These are phyloP conservation scores for Bubo scandiacus DNA, from an alignment of 2,113 vertebrate genomes.

Conservation along the genomic window DNA sequence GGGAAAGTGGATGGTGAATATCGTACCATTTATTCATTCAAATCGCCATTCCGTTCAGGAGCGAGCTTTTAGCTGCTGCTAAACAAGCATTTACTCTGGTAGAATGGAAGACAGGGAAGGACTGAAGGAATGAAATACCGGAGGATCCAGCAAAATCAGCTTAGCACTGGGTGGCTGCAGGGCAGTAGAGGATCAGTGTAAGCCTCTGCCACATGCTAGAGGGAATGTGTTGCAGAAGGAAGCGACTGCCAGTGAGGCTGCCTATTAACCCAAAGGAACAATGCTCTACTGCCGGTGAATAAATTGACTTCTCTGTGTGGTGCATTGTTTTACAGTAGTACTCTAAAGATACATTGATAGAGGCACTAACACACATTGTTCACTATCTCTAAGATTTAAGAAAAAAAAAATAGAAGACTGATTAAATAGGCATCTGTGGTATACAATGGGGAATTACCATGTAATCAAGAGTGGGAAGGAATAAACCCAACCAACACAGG, in stretches of 20 bases:
- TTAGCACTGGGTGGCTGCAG: not conserved
- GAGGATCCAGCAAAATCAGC: constrained; percentile 10
- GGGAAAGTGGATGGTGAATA: not conserved
- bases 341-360: not conserved
- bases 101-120: not conserved
- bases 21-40: not conserved
- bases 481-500: not conserved
- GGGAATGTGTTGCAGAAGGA: not conserved
- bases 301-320: not conserved
- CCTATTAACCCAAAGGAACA: not conserved
- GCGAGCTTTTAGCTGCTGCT: not conserved
- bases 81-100: not conserved
- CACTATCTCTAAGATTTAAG: not conserved
- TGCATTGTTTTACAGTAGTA: not conserved
- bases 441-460: not conserved
- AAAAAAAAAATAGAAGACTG: not conserved
- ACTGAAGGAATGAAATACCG: not conserved
- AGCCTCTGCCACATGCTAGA: not conserved
- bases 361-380: not conserved
- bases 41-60: not conserved
- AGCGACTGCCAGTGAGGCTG: not conserved
- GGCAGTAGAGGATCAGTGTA: not conserved
- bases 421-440: not conserved
- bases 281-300: not conserved
- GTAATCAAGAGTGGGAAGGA: not conserved